phyloP scores from a whole-genome alignment of 2,113 vertebrate species.

The Rutilus rutilus region DNA sequence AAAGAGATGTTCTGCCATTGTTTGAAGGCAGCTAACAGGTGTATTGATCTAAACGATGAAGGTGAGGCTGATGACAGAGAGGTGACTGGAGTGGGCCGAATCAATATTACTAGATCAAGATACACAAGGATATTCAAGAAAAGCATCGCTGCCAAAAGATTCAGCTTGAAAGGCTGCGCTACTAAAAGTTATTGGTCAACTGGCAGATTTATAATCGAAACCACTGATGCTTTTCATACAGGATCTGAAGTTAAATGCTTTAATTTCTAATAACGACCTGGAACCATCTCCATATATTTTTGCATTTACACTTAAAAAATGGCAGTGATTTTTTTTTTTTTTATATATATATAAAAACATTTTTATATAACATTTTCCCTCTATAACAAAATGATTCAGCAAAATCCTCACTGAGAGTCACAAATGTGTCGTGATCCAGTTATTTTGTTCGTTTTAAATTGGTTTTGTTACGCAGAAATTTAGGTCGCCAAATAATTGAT shows the following conservation, averaged over 20 bases:
- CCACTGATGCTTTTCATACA: no score
- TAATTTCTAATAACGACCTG: no score
- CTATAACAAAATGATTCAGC: background rate
- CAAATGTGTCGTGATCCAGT: background rate
- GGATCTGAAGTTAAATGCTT: no score
- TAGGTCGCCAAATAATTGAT: no score
- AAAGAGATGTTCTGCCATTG: background rate
- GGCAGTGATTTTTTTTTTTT: no score
- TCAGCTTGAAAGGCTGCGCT: background rate
- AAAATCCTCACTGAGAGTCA: background rate
- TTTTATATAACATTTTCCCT: no score
- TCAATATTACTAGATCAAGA: background rate
- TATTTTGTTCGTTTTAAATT: background rate
- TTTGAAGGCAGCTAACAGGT: slow-evolving; percentile 29
- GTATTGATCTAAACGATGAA: slow-evolving; percentile 29
- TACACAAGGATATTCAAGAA: background rate
- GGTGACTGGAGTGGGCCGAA: slow-evolving; percentile 19
- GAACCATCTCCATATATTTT: no score
- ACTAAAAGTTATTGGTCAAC: background rate
- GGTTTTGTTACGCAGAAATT: no score
- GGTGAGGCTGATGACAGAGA: slow-evolving; percentile 9
- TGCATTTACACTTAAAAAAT: no score
- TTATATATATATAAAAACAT: no score
- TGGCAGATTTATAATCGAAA: no score
- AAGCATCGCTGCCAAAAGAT: background rate